Evolutionary conservation across 1,140 invertebrate genomes (phyloP), one percentile per base, ranked within the genome.

Genomic region (Bombus fervidus): DNA sequence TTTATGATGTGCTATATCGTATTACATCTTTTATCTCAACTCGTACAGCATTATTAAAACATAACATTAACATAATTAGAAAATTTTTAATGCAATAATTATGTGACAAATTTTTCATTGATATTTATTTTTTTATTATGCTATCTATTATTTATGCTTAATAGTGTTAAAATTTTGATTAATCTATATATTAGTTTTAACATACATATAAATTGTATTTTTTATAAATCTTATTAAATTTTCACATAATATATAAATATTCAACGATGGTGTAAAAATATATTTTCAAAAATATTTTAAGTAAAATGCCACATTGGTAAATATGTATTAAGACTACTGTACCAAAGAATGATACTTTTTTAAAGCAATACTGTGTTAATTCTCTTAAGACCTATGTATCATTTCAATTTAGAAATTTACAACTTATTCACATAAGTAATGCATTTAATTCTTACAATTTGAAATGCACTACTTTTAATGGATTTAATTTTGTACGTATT

Each of bases 291-390:
- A 71, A 64, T 87, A 69, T 64, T 77, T 85, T 90, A 90, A 90
- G 88, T 90, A 90, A 76, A 90, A 90, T 77, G 88, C 89, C 88
- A 90, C 76, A 72, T 80, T 71, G 73, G 34, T 37, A 69, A 31
- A 57, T 34, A 66, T 69, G 47, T 53, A 22, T 68, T 80, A 57
- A 81, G 47, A 22, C 59, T 74, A 64, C 10, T 25, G 78, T 57
- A 68, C 81, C 57, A 57, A 62, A 81, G 22, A 66, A 18, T 34
- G 43, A 41, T 75, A 37, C 41, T 25, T 68, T 57, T 41, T 47
- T 71, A 72, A 85, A 41, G 31, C 68, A 85, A 81, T 73, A 73
- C 83, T 85, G 77, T 73, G 8, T 81, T 64, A 62, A 80, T 72
- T 81, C 13, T 66, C 75, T 79, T 84, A 84, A 53, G 34, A 31